Conservation (phyloP, 2,113 vertebrate genomes). For the Mola mola region DNA sequence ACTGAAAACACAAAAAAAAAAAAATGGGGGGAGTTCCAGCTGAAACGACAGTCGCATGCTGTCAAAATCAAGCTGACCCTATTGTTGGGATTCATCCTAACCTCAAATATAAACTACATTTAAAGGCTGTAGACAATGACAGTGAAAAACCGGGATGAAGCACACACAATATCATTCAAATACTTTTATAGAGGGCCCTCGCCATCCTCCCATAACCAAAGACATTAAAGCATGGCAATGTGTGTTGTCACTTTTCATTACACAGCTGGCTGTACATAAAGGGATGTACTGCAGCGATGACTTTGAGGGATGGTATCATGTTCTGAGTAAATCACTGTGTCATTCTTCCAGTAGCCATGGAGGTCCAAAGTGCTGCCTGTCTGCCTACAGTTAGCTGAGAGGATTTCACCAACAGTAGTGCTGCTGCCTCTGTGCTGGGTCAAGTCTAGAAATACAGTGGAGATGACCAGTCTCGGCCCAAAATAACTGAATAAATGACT, state of each 20-base stretch:
- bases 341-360: slow-evolving; percentile 46
- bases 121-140: slow-evolving; percentile 24
- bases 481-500: slow-evolving; percentile 39
- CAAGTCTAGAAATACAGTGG: slow-evolving; percentile 28
- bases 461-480: slow-evolving; percentile 34
- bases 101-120: slow-evolving; percentile 2
- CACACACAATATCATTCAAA: slow-evolving; percentile 32
- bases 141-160: slow-evolving; percentile 30
- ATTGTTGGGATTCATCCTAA: slow-evolving; percentile 11
- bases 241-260: slow-evolving; percentile 76
- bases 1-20: slow-evolving; percentile 31
- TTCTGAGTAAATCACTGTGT: slow-evolving; percentile 64
- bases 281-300: slow-evolving; percentile 52
- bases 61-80: slow-evolving; percentile 35
- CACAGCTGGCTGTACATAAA: slow-evolving; percentile 64
- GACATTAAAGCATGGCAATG: slow-evolving; percentile 66
- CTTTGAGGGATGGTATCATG: slow-evolving; percentile 69
- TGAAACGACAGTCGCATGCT: slow-evolving; percentile 5
- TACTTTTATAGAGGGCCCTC: slow-evolving; percentile 21
- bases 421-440: slow-evolving; percentile 29
- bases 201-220: slow-evolving; percentile 61
- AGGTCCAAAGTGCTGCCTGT: slow-evolving; percentile 14
- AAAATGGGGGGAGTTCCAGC: neutral
- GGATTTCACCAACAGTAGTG: slow-evolving; percentile 58
- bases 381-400: slow-evolving; percentile 54